phyloP scores from a whole-genome alignment of 2,888 invertebrate genomes.

The Zygaena filipendulae region DNA sequence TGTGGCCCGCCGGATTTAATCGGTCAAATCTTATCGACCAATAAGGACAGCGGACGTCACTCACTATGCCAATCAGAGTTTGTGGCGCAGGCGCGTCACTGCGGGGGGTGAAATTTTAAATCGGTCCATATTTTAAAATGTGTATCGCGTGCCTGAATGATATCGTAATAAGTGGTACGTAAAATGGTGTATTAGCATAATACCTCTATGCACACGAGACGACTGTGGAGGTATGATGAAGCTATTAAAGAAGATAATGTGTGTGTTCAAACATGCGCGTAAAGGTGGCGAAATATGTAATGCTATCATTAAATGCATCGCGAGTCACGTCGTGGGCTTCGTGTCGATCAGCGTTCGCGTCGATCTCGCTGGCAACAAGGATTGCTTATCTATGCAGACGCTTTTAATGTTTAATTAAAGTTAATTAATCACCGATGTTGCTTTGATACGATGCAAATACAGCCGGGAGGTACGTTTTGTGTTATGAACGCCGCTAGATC shows the following conservation, averaged over 20 bases:
- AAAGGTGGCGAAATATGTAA: conserved; percentile 48
- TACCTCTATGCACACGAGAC: too few species aligned
- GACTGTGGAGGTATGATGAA: conserved; percentile 40
- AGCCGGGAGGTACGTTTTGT: too few species aligned
- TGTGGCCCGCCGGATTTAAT: conserved; percentile 54
- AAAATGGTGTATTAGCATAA: conserved; percentile 41
- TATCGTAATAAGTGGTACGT: conserved; percentile 30
- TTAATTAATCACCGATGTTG: conserved; percentile 34
- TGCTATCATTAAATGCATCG: conserved; percentile 46
- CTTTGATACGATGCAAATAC: too few species aligned
- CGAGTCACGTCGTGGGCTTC: conserved; percentile 33
- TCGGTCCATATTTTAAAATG: conserved; percentile 41
- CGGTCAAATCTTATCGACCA: conserved; percentile 65
- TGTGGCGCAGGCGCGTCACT: conserved; percentile 40
- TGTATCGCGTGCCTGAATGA: conserved; percentile 52
- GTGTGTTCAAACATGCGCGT: conserved; percentile 22
- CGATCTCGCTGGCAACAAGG: conserved; percentile 12
- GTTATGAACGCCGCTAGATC: too few species aligned
- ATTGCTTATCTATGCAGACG: conserved; percentile 14
- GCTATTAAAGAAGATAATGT: conserved; percentile 32
- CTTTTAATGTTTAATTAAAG: conserved; percentile 28
- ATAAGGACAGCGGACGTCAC: conserved; percentile 65
- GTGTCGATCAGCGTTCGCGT: conserved; percentile 21
- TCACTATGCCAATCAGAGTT: conserved; percentile 60
- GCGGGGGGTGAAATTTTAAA: conserved; percentile 55